Evolutionary conservation across 2,888 invertebrate genomes (phyloP), one percentile per base, ranked within the genome.

Genomic region (Philereme vetulata): DNA sequence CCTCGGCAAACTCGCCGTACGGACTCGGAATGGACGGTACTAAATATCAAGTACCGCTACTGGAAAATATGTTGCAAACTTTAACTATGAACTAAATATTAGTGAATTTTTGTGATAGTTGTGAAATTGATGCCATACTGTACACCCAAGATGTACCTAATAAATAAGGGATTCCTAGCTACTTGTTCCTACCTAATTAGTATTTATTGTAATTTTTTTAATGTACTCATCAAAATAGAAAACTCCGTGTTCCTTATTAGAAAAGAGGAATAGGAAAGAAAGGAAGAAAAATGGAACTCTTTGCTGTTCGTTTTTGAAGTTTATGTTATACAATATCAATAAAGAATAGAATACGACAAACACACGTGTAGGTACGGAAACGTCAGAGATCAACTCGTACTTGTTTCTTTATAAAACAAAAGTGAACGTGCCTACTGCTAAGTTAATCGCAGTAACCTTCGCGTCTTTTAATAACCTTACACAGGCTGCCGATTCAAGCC

Each of bases 11-110:
- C 52, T 65, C 85, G 34, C 92, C 92, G 6, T 92, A 80, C 55
- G 90, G 86, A 21, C 81, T 92, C 11, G 91, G 90, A 40, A 84
- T 91, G 82, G 79, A 82, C 10, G 93, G 93, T 44, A 82, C 84
- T 5, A 84, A 77, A 76, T 76, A 70, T 65, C 63, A 74, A 35
- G 65, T 74, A 53, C 64, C 65, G 32, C 62, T 71, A 38, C 66
- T 69, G 36, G 76, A 84, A 60, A 78, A 71, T 62, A 84, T 82
- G 85, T 68, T 86, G 44, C 60, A 70, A 71, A 78, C 70, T 68
- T 71, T 84, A 61, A 81, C 76, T 71, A 64, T 78, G 46, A 62
- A 60, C 47, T 62, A 57, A 66, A 52, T 21, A 21, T 1, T 53
- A 51, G 53, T 51, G 62, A 61, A 6, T 3, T 21, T 7, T 35